Evolutionary conservation across 2,797 vertebrate genomes (phyloP).

Genomic region (Staurois parvus): DNA sequence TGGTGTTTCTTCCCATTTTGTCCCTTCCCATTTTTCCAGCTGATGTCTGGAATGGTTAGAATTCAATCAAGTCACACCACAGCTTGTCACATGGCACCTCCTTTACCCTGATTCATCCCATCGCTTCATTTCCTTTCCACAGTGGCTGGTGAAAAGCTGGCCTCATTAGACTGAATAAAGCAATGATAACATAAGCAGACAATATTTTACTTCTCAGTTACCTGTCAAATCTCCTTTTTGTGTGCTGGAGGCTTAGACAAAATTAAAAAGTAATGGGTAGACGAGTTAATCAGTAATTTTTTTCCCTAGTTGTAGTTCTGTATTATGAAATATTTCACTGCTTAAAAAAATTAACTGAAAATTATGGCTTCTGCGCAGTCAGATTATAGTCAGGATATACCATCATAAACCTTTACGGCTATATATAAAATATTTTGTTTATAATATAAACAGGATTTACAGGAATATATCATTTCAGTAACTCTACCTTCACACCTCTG

Average conservation of each 20-base stretch:
- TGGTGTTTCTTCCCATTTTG: slow-evolving; percentile 52
- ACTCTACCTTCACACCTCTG: too few species aligned
- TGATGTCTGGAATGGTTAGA: slow-evolving; percentile 78
- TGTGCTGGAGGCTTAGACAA: slow-evolving; percentile 35
- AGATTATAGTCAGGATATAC: too few species aligned
- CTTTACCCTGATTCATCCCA: slow-evolving; percentile 77
- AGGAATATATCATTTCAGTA: background rate
- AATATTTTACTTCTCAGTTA: slow-evolving; percentile 61
- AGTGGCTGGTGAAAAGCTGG: slow-evolving; percentile 65
- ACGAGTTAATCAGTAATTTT: slow-evolving; percentile 30
- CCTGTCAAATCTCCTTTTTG: slow-evolving; percentile 65
- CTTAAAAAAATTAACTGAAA: too few species aligned
- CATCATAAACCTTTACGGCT: too few species aligned
- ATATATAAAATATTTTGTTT: background rate
- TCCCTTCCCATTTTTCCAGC: slow-evolving; percentile 62
- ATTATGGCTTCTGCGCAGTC: too few species aligned
- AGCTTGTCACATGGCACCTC: slow-evolving; percentile 79
- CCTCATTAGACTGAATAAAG: slow-evolving; percentile 67
- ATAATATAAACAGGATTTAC: background rate
- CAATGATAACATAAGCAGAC: slow-evolving; percentile 45
- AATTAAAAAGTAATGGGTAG: slow-evolving; percentile 20
- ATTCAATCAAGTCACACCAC: slow-evolving; percentile 81
- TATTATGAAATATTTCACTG: too few species aligned
- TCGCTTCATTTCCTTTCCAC: slow-evolving; percentile 76
- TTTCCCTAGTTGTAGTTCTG: background rate